phyloP scores from a whole-genome alignment of 1,140 invertebrate species.

The Dendrolimus kikuchii region DNA sequence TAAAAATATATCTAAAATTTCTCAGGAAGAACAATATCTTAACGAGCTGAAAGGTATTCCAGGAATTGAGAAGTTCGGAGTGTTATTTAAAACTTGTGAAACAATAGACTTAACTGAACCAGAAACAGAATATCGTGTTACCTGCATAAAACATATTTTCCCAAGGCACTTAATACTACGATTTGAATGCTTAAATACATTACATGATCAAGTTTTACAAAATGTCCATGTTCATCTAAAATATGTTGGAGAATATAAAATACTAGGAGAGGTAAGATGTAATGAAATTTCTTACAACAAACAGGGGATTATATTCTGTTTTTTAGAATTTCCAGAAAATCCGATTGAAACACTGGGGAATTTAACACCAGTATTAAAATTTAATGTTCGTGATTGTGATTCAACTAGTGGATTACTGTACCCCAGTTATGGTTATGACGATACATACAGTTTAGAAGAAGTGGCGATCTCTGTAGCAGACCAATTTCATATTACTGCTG shows the following conservation, averaged over 20 bases:
- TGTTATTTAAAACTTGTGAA: constrained; percentile 92
- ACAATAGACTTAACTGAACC: constrained; percentile 95
- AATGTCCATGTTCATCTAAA: constrained; percentile 89
- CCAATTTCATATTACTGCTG: constrained; percentile 77
- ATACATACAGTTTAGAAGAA: constrained; percentile 89
- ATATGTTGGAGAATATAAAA: constrained; percentile 81
- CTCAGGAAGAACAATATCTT: constrained; percentile 88
- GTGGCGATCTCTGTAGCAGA: constrained; percentile 79
- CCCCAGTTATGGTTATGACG: constrained; percentile 78
- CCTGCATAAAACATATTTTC: constrained; percentile 96
- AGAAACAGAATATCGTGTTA: constrained; percentile 97
- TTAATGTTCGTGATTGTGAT: constrained; percentile 96
- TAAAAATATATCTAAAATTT: constrained; percentile 70
- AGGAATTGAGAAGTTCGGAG: constrained; percentile 78
- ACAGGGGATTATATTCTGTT: constrained; percentile 87
- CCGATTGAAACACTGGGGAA: constrained; percentile 80
- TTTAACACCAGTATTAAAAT: constrained; percentile 92
- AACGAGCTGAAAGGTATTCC: constrained; percentile 86
- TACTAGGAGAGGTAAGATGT: constrained; percentile 84
- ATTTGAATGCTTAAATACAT: constrained; percentile 96
- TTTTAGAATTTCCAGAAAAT: constrained; percentile 87
- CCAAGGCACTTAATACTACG: constrained; percentile 89
- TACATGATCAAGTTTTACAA: constrained; percentile 95
- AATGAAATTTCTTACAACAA: constrained; percentile 88
- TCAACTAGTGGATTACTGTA: constrained; percentile 89